Percentiles rank a stretch among this genome's conserved stretches.
These are phyloP conservation scores for Diorhabda sublineata DNA, from an alignment of 1,140 invertebrate species.

Conservation along the genomic window DNA sequence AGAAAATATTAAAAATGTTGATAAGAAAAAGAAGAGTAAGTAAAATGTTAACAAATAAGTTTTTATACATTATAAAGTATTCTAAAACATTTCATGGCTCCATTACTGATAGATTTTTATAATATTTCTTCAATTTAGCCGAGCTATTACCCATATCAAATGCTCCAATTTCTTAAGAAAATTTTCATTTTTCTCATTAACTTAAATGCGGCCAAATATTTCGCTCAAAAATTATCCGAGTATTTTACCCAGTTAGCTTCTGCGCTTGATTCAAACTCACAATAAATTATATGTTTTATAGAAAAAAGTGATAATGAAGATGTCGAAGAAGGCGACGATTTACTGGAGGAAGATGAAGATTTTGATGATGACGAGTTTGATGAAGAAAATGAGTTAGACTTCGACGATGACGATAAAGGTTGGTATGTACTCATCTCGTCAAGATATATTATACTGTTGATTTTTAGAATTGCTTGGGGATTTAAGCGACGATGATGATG, in stretches of 20 bases:
- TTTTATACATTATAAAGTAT: too few relatives aligned
- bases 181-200: too few relatives aligned
- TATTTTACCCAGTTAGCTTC: too few relatives aligned
- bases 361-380: conserved; percentile 50
- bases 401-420: conserved; percentile 41
- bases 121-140: too few relatives aligned
- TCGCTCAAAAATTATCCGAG: too few relatives aligned
- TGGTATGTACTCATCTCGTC: background rate
- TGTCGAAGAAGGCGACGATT: conserved; percentile 37
- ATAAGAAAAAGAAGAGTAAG: conserved; percentile 41
- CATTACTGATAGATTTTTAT: too few relatives aligned
- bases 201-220: too few relatives aligned
- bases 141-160: background rate
- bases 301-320: conserved; percentile 46
- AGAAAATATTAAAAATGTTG: conserved; percentile 43
- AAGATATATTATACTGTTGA: conserved; percentile 8
- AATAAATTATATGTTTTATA: background rate
- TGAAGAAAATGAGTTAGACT: conserved; percentile 47
- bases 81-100: too few relatives aligned
- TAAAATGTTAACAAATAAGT: background rate
- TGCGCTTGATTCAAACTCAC: too few relatives aligned
- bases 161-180: background rate
- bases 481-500: conserved; percentile 35
- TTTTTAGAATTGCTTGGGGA: conserved; percentile 31
- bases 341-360: conserved; percentile 49